Conservation (phyloP, 1,140 invertebrate species). For the Conus ventricosus region DNA sequence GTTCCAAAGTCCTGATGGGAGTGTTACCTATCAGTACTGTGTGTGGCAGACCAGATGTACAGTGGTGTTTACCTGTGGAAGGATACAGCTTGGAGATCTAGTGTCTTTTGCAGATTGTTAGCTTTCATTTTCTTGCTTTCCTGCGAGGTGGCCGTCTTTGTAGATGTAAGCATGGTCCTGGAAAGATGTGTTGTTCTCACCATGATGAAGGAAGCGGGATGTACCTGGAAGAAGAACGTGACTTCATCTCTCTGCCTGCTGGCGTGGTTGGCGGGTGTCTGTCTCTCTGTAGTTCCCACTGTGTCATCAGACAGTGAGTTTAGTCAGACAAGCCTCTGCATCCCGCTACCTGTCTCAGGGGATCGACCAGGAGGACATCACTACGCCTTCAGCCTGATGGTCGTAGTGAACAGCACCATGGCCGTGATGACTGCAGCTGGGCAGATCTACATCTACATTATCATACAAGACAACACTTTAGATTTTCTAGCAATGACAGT, state of each 20-base stretch:
- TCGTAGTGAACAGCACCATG: constrained; percentile 33
- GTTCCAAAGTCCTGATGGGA: too few species aligned
- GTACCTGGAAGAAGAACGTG: background rate
- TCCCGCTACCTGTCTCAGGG: too few species aligned
- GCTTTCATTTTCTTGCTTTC: constrained; percentile 32
- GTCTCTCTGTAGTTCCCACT: too few species aligned
- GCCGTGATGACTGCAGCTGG: constrained; percentile 46
- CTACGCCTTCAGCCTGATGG: too few species aligned
- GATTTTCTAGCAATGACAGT: too few species aligned
- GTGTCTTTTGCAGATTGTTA: constrained; percentile 46
- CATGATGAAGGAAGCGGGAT: background rate
- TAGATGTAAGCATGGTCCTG: constrained; percentile 50
- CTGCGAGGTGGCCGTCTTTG: constrained; percentile 25
- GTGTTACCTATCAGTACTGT: too few species aligned
- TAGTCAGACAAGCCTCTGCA: too few species aligned
- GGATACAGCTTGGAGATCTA: constrained; percentile 46
- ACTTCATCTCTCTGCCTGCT: too few species aligned
- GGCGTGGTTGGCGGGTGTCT: too few species aligned
- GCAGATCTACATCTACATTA: constrained; percentile 29
- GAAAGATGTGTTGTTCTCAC: constrained; percentile 17
- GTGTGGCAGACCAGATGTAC: constrained; percentile 46
- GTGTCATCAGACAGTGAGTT: too few species aligned
- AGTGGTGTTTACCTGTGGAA: constrained; percentile 44
- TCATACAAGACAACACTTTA: background rate
- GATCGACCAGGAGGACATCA: too few species aligned